Conservation (phyloP, 1,140 invertebrate genomes). For the Aphaenogaster rudis region DNA sequence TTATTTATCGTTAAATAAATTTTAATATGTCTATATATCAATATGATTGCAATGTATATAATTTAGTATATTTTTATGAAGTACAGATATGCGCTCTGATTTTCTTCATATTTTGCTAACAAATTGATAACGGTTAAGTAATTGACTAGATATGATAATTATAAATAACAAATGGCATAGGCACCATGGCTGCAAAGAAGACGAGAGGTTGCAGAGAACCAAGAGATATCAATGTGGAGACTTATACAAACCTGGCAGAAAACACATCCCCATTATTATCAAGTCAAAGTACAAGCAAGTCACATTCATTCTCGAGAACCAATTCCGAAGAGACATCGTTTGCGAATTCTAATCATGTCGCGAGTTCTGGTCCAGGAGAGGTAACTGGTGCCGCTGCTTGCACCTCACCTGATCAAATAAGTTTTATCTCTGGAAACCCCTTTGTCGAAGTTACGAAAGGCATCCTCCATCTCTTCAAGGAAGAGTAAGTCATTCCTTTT, state of each 20-base stretch:
- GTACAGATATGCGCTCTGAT: neutral
- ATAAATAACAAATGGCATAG: constrained; percentile 51
- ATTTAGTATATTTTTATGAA: neutral
- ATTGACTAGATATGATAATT: neutral
- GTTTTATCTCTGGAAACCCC: constrained; percentile 98
- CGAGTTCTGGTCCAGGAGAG: constrained; percentile 84
- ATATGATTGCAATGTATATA: neutral
- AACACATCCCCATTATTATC: constrained; percentile 78
- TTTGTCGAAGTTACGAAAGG: constrained; percentile 98
- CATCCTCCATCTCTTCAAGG: constrained; percentile 98
- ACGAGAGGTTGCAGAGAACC: constrained; percentile 88
- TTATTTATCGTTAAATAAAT: constrained; percentile 15
- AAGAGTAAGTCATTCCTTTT: constrained; percentile 90
- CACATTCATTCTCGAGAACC: constrained; percentile 80
- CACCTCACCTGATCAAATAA: constrained; percentile 89
- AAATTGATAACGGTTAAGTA: neutral
- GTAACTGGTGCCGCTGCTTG: constrained; percentile 78
- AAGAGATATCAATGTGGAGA: constrained; percentile 90
- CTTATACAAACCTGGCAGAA: constrained; percentile 88
- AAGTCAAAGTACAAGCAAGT: constrained; percentile 79
- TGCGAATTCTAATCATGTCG: constrained; percentile 82
- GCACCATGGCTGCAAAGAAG: constrained; percentile 83
- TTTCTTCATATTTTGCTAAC: neutral
- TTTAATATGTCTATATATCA: neutral
- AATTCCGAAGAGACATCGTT: constrained; percentile 85